A percentile compares a stretch with the other conserved stretches of the same genome.
Conservation (phyloP, 2,113 vertebrate genomes). For the Ciconia stormi region DNA sequence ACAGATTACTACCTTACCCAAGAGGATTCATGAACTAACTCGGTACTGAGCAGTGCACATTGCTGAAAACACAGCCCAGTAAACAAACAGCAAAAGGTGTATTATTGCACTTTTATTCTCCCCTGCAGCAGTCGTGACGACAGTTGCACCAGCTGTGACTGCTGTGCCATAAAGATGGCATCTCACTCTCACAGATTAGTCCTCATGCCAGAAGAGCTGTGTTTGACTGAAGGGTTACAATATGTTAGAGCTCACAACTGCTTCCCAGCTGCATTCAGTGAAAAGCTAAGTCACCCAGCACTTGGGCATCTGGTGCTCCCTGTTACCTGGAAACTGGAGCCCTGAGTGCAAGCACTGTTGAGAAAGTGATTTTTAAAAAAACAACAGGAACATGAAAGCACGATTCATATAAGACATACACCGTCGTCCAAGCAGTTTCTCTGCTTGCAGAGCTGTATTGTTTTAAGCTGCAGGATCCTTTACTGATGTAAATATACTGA, state of each 20-base stretch:
- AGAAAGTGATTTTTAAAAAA: slow-evolving; percentile 24
- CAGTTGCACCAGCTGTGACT: not conserved
- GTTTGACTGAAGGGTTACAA: not conserved
- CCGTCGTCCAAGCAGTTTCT: not conserved
- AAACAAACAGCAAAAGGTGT: not conserved
- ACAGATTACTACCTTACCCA: not conserved
- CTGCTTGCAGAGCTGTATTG: not conserved
- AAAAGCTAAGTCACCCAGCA: not conserved
- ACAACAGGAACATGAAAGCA: not conserved
- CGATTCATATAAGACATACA: not conserved
- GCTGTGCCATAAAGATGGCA: not conserved
- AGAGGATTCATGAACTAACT: not conserved
- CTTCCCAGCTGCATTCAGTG: not conserved
- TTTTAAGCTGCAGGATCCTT: not conserved
- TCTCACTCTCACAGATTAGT: not conserved
- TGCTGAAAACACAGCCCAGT: not conserved
- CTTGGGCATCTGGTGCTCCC: not conserved
- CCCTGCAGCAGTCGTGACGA: not conserved
- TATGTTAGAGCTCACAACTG: not conserved
- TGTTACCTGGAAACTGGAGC: slow-evolving; percentile 53
- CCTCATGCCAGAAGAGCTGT: not conserved
- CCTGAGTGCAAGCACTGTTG: not conserved
- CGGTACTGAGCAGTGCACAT: not conserved
- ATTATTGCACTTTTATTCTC: not conserved
- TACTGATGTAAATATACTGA: not conserved